Evolutionary conservation across 2,113 vertebrate species (phyloP).

Genomic region (Prietella phreatophila): DNA sequence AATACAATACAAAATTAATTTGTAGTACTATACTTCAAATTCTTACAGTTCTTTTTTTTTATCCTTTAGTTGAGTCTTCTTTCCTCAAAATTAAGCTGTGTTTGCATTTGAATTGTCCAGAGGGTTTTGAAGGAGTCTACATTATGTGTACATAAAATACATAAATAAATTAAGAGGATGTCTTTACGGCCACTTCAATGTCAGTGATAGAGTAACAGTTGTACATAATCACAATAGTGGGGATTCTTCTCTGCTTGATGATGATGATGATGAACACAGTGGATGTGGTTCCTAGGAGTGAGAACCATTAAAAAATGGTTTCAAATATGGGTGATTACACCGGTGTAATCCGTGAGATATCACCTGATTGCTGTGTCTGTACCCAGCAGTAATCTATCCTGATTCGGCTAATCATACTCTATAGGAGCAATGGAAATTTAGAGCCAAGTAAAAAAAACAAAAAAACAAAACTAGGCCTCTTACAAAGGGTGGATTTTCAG

Average conservation of each 20-base stretch:
- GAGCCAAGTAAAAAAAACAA: no score
- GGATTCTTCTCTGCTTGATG: neutral
- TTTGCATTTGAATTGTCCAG: constrained; percentile 76
- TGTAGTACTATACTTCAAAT: constrained; percentile 94
- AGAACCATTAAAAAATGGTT: neutral
- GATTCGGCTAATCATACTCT: neutral
- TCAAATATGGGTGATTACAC: neutral
- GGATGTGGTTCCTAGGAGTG: neutral
- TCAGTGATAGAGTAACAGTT: constrained; percentile 15
- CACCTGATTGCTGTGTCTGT: neutral
- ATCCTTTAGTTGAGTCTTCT: constrained; percentile 76
- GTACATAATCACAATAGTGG: neutral
- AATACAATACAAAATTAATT: constrained; percentile 99
- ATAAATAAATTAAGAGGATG: constrained; percentile 41
- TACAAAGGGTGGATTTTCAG: neutral
- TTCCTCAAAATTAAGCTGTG: constrained; percentile 70
- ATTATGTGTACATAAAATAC: constrained; percentile 38
- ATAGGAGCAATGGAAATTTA: neutral
- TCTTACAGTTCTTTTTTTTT: constrained; percentile 71
- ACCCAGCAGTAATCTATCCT: neutral
- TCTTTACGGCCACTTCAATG: neutral
- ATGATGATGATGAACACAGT: neutral
- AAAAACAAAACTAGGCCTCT: neutral
- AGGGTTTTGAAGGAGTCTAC: constrained; percentile 58
- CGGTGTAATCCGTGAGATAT: neutral